Percentiles rank a stretch among this genome's conserved stretches.
Conservation (phyloP, 1,140 invertebrate genomes). For the Choristoneura fumiferana region DNA sequence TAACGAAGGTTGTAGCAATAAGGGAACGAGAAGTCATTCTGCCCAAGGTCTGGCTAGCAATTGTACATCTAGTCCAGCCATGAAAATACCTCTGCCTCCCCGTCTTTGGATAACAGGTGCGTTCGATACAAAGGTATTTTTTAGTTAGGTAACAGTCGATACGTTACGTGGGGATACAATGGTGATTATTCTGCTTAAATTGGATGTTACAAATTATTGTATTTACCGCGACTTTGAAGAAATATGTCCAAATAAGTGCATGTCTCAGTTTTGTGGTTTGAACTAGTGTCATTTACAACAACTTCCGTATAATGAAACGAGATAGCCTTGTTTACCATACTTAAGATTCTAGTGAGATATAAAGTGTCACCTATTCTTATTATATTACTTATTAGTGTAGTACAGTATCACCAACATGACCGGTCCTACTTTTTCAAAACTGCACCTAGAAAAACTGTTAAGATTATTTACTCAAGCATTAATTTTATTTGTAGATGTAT, state of each 20-base stretch:
- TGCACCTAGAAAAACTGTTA: not conserved
- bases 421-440: not conserved
- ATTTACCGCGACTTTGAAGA: not conserved
- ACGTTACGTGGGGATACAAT: not conserved
- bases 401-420: not conserved
- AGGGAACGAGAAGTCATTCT: slow-evolving; percentile 57
- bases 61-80: slow-evolving; percentile 46
- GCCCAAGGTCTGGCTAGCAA: slow-evolving; percentile 56
- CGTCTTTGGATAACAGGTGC: slow-evolving; percentile 70
- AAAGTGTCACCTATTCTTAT: too few species aligned
- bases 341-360: too few species aligned
- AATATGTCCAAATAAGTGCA: not conserved
- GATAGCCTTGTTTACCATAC: not conserved
- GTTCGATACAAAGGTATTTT: slow-evolving; percentile 25
- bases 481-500: slow-evolving; percentile 44
- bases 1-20: slow-evolving; percentile 33
- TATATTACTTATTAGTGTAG: not conserved
- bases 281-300: not conserved
- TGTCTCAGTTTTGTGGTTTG: not conserved
- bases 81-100: slow-evolving; percentile 72
- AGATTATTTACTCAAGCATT: not conserved
- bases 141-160: slow-evolving; percentile 13
- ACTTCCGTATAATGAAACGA: not conserved
- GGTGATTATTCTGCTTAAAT: not conserved
- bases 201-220: not conserved